phyloP scores from a whole-genome alignment of 2,113 vertebrate genomes.

The Probosciger aterrimus region DNA sequence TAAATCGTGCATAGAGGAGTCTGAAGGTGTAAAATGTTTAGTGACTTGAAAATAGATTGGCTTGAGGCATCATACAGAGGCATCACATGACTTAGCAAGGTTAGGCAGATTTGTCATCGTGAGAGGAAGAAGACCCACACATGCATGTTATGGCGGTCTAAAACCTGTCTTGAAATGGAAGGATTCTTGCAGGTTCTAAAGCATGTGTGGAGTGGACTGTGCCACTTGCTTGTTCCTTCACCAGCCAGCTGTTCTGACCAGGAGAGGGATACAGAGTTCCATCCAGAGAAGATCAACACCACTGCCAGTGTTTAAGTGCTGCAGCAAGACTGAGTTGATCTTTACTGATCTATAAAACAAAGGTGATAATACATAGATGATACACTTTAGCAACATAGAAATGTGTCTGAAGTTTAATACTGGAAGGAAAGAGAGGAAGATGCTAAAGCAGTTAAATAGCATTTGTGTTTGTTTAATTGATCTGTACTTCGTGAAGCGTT shows the following conservation, averaged over 20 bases:
- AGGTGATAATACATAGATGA: not conserved
- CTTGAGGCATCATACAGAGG: not conserved
- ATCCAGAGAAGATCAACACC: not conserved
- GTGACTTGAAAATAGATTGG: not conserved
- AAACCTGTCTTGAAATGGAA: not conserved
- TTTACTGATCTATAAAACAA: not conserved
- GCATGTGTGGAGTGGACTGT: accelerated
- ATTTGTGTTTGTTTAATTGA: not conserved
- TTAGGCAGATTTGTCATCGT: not conserved
- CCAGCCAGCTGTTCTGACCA: not conserved
- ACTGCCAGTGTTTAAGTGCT: not conserved
- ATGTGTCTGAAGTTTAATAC: not conserved
- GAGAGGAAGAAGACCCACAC: not conserved
- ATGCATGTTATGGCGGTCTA: accelerated
- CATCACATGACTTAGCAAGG: not conserved
- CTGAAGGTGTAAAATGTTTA: not conserved
- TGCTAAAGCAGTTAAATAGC: not conserved
- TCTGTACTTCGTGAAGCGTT: not conserved
- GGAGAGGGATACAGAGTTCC: not conserved
- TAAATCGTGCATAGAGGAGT: not conserved
- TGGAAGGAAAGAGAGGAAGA: not conserved
- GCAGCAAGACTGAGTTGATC: not conserved
- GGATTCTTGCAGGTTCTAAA: not conserved
- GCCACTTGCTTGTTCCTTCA: not conserved
- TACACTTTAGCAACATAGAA: not conserved